Percentiles rank a stretch among this genome's conserved stretches.
Evolutionary conservation across 2,888 invertebrate species (phyloP).

Genomic region (Helicoverpa assulta): DNA sequence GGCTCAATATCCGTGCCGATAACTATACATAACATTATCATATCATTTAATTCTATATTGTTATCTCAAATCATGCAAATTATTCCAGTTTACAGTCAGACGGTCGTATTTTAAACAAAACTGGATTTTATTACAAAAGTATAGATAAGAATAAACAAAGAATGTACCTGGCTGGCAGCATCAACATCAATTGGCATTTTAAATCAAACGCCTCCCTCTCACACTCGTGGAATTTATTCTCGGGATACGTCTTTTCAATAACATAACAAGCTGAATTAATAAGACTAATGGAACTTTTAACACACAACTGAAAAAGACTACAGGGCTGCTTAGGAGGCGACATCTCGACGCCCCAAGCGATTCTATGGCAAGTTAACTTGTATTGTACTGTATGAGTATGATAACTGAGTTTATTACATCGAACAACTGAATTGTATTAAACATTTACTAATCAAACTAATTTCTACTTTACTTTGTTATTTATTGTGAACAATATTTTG

Average conservation of each 20-base stretch:
- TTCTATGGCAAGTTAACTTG: slow-evolving; percentile 31
- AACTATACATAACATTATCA: too few relatives aligned
- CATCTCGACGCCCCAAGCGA: slow-evolving; percentile 69
- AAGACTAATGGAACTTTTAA: slow-evolving; percentile 81
- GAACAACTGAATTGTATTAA: slow-evolving; percentile 25
- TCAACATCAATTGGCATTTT: slow-evolving; percentile 79
- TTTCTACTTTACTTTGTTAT: slow-evolving; percentile 40
- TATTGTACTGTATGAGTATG: slow-evolving; percentile 18
- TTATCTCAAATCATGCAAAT: too few relatives aligned
- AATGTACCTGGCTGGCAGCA: slow-evolving; percentile 84
- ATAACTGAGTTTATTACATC: slow-evolving; percentile 21
- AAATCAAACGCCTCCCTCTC: slow-evolving; percentile 78
- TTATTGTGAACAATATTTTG: slow-evolving; percentile 31
- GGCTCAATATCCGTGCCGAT: too few relatives aligned
- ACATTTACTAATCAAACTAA: slow-evolving; percentile 35
- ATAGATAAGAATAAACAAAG: slow-evolving; percentile 23
- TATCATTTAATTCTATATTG: too few relatives aligned
- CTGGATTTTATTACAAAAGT: not conserved
- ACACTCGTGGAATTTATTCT: slow-evolving; percentile 78
- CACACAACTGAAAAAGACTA: slow-evolving; percentile 82
- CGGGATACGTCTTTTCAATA: slow-evolving; percentile 83
- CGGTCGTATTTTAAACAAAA: not conserved
- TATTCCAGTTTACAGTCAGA: not conserved
- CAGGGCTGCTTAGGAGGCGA: slow-evolving; percentile 85
- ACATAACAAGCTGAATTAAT: slow-evolving; percentile 85